Percentiles rank a stretch among this genome's conserved stretches.
Evolutionary conservation across 2,888 invertebrate species (phyloP).

Genomic region (Ormyrus nitidulus): DNA sequence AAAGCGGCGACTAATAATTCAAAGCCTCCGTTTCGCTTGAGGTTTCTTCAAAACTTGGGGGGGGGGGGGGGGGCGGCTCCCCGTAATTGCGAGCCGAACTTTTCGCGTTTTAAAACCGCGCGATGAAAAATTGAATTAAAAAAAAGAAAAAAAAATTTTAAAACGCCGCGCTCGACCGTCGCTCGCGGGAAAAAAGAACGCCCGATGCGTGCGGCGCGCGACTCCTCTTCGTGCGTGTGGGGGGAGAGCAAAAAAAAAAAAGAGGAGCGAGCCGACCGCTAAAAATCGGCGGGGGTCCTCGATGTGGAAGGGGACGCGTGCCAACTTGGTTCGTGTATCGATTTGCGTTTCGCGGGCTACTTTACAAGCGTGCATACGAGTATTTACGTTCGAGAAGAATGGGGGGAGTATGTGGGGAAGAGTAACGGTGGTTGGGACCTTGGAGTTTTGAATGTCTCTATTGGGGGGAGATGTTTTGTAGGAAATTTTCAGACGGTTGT

Average conservation of each 20-base stretch:
- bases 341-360: neutral
- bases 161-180: neutral
- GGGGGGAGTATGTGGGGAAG: too few species aligned
- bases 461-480: too few species aligned
- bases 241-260: neutral
- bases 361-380: neutral
- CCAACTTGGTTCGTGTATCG: slow-evolving; percentile 12
- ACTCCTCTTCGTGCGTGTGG: neutral
- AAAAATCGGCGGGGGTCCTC: slow-evolving; percentile 16
- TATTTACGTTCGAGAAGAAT: too few species aligned
- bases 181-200: neutral
- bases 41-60: slow-evolving; percentile 7
- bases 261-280: slow-evolving; percentile 19
- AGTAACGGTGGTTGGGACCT: too few species aligned
- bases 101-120: slow-evolving; percentile 42
- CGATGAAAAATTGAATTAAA: slow-evolving; percentile 44
- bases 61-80: neutral
- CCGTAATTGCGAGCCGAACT: slow-evolving; percentile 38
- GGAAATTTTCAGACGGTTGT: too few species aligned
- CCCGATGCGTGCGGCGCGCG: neutral
- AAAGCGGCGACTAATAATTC: slow-evolving; percentile 50
- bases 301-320: neutral
- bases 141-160: slow-evolving; percentile 29
- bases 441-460: too few species aligned
- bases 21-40: slow-evolving; percentile 30